Base-by-base conservation (phyloP, 1,140 invertebrate genomes). In the Cardiocondyla obscurior region DNA sequence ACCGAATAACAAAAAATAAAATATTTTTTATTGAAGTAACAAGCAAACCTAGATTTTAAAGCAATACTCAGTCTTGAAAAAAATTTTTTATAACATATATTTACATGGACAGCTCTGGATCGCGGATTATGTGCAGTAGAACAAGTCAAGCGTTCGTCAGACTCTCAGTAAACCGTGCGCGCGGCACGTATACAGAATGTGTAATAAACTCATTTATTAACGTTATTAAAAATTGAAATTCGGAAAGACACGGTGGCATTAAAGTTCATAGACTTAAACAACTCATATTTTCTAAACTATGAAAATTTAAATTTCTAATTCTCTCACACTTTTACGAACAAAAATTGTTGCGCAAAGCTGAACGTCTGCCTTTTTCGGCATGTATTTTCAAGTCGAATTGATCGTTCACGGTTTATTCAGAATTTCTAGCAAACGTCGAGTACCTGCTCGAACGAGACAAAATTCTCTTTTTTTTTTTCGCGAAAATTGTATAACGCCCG, bases 81-180 rank as follows among this genome's bases (percentile, higher is more conserved):
- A 33, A 8, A 51, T n/a, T n/a, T n/a, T n/a, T n/a, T n/a, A n/a
- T n/a, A 25, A 65, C 49, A 33, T 28, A 28, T 3, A 44, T 5
- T 65, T 42, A 22, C 3, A 22, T 30, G 2, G 16, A 28, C 30
- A 36, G 16, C 22, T 0, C n/a, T 28, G n/a, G 16, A 46, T 64
- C 73, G n/a, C n/a, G 57, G 42, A 65, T 65, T 77, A 77, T 28
- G 33, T 28, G 30, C 60, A 77, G 74, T 77, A 28, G 74, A 77
- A 67, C 44, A 51, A 16, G 33, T 67, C 74, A 39, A 65, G 19
- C 44, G 65, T 39, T 67, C 22, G 25, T 67, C 74, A 30, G 60
- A 67, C 46, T 19, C 67, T n/a, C n/a, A n/a, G 12, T 4, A 62
- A 76, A 62, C n/a, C 16, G 46, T 42, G 60, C 60, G 28, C 33